These are phyloP conservation scores for Drosophila bifasciata DNA, from an alignment of 1,140 invertebrate genomes.

Conservation along the genomic window DNA sequence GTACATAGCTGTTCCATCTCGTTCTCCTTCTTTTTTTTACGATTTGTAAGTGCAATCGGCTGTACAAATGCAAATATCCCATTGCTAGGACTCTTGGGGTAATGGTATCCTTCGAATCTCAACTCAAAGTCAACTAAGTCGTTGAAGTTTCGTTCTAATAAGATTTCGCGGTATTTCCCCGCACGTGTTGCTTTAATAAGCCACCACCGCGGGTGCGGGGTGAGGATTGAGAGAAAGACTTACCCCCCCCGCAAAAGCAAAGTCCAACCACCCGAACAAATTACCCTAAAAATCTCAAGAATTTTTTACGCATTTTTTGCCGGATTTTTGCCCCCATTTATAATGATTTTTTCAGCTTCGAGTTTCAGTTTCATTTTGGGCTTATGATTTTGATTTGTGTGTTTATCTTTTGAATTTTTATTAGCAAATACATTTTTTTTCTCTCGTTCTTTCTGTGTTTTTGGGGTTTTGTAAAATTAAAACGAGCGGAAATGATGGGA, in stretches of 20 bases:
- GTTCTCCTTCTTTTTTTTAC: constrained; percentile 47
- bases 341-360: constrained; percentile 13
- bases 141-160: constrained; percentile 70
- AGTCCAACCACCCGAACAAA: constrained; percentile 33
- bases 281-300: constrained; percentile 59
- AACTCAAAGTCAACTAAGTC: constrained; percentile 68
- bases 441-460: background rate
- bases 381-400: constrained; percentile 77
- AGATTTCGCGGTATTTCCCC: constrained; percentile 71
- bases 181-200: constrained; percentile 75
- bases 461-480: constrained; percentile 35
- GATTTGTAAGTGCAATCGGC: constrained; percentile 51
- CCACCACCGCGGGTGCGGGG: constrained; percentile 2
- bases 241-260: background rate
- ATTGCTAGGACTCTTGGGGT: constrained; percentile 6
- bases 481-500: constrained; percentile 70
- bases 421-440: constrained; percentile 44
- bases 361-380: constrained; percentile 63
- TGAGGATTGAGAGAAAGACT: too few species aligned
- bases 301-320: constrained; percentile 52
- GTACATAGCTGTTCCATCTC: constrained; percentile 39
- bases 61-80: constrained; percentile 46
- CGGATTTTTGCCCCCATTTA: constrained; percentile 32
- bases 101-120: constrained; percentile 13
- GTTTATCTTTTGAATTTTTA: constrained; percentile 75